A percentile compares a stretch with the other conserved stretches of the same genome.
Conservation (phyloP, 2,888 invertebrate genomes). For the Cyaniris semiargus region DNA sequence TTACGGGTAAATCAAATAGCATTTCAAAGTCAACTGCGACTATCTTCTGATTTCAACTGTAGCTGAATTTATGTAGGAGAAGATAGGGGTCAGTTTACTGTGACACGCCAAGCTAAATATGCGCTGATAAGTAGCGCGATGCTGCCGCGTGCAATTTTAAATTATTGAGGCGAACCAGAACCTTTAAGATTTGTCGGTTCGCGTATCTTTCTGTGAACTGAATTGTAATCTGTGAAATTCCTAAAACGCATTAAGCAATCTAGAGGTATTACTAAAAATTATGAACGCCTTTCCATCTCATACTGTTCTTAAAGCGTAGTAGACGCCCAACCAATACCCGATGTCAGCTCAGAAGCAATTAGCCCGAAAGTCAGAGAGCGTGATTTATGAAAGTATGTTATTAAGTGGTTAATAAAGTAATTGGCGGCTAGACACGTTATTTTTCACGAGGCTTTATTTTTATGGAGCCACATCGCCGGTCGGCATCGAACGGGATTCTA, state of each 20-base stretch:
- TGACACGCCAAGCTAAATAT: no score
- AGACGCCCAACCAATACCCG: not conserved
- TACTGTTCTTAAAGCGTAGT: not conserved
- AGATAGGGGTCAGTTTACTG: not conserved
- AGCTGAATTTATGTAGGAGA: not conserved
- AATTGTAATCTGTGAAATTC: not conserved
- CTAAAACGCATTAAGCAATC: not conserved
- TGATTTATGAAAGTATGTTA: constrained; percentile 51
- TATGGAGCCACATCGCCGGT: constrained; percentile 68
- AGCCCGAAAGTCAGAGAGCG: constrained; percentile 28
- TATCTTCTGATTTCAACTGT: not conserved
- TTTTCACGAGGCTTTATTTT: constrained; percentile 76
- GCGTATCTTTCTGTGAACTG: not conserved
- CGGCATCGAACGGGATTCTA: constrained; percentile 78
- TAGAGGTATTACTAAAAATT: not conserved
- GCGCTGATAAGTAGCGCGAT: no score
- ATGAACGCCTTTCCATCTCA: not conserved
- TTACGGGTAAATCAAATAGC: constrained; percentile 1
- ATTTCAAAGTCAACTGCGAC: not conserved
- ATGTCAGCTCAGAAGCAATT: not conserved
- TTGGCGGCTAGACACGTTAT: constrained; percentile 60
- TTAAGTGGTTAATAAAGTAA: constrained; percentile 52
- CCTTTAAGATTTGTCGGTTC: not conserved
- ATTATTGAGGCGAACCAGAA: no score
- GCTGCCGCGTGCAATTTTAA: no score